Evolutionary conservation across 2,113 vertebrate genomes (phyloP).

Genomic region (Octodon degus): DNA sequence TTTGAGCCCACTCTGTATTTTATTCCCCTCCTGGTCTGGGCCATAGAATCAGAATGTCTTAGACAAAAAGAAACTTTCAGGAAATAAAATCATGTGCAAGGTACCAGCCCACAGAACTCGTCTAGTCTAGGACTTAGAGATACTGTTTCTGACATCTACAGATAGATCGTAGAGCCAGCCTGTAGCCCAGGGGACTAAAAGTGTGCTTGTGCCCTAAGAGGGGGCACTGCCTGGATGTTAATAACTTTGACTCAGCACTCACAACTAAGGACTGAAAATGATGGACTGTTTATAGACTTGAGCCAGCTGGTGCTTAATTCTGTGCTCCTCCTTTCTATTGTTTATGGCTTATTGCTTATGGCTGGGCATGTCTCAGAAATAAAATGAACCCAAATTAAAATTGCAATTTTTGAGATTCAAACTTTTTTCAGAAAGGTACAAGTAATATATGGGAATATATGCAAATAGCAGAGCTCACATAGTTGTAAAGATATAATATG

Average conservation of each 20-base stretch:
- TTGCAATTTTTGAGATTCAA: neutral
- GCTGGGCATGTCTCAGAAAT: neutral
- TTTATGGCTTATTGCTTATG: neutral
- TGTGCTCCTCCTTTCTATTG: neutral
- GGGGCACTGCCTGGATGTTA: neutral
- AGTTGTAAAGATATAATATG: neutral
- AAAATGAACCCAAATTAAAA: neutral
- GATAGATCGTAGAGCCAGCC: neutral
- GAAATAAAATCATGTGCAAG: neutral
- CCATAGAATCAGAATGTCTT: neutral
- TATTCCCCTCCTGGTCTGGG: neutral
- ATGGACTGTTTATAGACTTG: neutral
- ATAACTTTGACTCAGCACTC: neutral
- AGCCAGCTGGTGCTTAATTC: neutral
- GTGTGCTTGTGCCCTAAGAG: neutral
- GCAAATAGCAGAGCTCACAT: neutral
- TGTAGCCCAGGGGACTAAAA: neutral
- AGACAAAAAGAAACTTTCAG: neutral
- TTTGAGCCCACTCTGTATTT: neutral
- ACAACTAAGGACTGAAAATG: neutral
- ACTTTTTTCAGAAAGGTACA: neutral
- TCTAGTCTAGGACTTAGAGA: neutral
- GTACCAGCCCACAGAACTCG: neutral
- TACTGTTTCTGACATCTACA: neutral
- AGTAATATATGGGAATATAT: neutral